A percentile compares a stretch with the other conserved stretches of the same genome.
Conservation (phyloP, 2,113 vertebrate species). For the Tympanuchus pallidicinctus region DNA sequence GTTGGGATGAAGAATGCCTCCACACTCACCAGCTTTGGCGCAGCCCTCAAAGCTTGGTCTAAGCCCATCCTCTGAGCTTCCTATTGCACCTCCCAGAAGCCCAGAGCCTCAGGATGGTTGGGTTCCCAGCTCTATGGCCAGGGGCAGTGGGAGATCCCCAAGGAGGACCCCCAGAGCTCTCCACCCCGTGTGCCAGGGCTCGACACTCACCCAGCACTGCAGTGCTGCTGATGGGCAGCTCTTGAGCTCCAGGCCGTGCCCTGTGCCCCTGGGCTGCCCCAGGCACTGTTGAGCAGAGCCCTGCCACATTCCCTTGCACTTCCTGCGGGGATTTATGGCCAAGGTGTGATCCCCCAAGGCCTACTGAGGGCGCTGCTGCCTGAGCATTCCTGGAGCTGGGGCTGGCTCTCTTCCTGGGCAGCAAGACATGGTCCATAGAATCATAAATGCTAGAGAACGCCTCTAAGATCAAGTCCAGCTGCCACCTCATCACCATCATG, state of each 20-base stretch:
- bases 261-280: too few relatives aligned
- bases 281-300: background rate
- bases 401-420: background rate
- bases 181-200: background rate
- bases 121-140: background rate
- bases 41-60: background rate
- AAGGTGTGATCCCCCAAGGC: background rate
- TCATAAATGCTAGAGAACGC: too few relatives aligned
- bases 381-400: background rate
- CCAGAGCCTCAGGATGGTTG: background rate
- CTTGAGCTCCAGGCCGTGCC: background rate
- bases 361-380: background rate
- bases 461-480: background rate
- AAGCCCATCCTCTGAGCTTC: background rate
- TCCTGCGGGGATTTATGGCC: background rate
- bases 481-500: background rate
- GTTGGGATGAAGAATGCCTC: background rate
- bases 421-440: too few relatives aligned
- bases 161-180: background rate
- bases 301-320: background rate
- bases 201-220: background rate
- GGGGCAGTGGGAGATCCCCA: background rate
- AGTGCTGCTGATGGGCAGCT: background rate
- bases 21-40: rapidly evolving
- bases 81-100: background rate